Percentiles rank a stretch among this genome's conserved stretches.
Conservation (phyloP, 1,140 invertebrate genomes). For the Hypothenemus hampei region DNA sequence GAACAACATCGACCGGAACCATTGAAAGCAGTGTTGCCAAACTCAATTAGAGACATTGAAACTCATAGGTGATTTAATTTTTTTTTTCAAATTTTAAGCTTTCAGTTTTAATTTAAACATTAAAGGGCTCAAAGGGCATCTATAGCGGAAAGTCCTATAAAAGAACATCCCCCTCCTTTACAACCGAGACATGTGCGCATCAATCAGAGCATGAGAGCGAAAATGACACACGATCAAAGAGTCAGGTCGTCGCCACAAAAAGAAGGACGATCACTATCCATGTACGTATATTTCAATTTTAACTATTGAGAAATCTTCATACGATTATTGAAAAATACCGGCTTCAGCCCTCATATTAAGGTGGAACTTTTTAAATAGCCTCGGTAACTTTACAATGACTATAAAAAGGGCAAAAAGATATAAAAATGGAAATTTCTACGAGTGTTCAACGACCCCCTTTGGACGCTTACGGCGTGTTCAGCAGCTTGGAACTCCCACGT, state of each 20-base stretch:
- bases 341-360: too few species aligned
- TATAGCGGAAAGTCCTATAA: conserved; percentile 31
- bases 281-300: too few species aligned
- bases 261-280: too few species aligned
- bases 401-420: too few species aligned
- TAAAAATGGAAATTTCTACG: too few species aligned
- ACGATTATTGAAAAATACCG: too few species aligned
- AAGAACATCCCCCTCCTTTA: conserved; percentile 40
- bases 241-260: conserved; percentile 30
- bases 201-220: conserved; percentile 44
- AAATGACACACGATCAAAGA: conserved; percentile 34
- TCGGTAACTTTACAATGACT: too few species aligned
- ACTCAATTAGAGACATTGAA: background rate
- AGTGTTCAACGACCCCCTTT: too few species aligned
- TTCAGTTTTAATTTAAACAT: background rate
- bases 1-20: conserved; percentile 38
- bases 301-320: too few species aligned
- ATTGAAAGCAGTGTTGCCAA: conserved; percentile 25
- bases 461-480: too few species aligned
- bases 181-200: conserved; percentile 43
- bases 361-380: too few species aligned
- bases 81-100: background rate
- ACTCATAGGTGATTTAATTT: conserved; percentile 11
- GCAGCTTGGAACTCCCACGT: too few species aligned
- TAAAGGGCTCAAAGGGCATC: conserved; percentile 26